These are phyloP conservation scores for Cenopis cana DNA, from an alignment of 2,888 invertebrate genomes.

Conservation along the genomic window DNA sequence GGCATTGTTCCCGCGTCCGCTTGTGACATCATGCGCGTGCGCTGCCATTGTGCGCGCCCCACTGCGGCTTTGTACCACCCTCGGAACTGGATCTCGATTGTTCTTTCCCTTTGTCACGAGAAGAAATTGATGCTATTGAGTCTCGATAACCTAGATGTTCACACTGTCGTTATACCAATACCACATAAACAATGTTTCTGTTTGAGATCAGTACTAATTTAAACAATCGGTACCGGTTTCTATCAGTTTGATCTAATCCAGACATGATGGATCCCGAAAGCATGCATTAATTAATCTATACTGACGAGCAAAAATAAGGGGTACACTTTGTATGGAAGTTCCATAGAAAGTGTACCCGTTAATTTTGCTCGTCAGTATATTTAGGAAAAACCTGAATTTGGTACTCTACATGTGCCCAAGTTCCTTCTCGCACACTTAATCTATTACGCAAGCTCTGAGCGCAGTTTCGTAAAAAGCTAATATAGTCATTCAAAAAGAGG, in stretches of 20 bases:
- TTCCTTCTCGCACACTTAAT: too few relatives aligned
- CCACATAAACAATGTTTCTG: not conserved
- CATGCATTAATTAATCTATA: too few relatives aligned
- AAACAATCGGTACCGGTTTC: not conserved
- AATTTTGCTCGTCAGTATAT: too few relatives aligned
- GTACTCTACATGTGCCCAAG: too few relatives aligned
- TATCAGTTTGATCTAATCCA: not conserved
- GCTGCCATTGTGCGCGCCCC: slow-evolving; percentile 61
- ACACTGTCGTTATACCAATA: slow-evolving; percentile 5
- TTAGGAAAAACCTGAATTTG: not conserved
- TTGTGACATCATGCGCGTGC: slow-evolving; percentile 66
- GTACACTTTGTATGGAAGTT: too few relatives aligned
- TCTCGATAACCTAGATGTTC: slow-evolving; percentile 16
- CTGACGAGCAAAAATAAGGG: too few relatives aligned
- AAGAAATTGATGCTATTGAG: slow-evolving; percentile 36
- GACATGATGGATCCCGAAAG: not conserved
- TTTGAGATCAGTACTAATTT: not conserved
- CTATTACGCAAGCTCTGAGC: too few relatives aligned
- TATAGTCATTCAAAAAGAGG: too few relatives aligned
- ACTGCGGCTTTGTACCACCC: slow-evolving; percentile 50
- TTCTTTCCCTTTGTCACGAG: slow-evolving; percentile 46
- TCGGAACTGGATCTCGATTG: slow-evolving; percentile 52
- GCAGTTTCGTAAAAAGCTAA: too few relatives aligned
- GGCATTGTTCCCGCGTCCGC: slow-evolving; percentile 71
- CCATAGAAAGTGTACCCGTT: too few relatives aligned